These are phyloP conservation scores for Penaeus vannamei DNA, from an alignment of 1,140 invertebrate species.

Conservation along the genomic window DNA sequence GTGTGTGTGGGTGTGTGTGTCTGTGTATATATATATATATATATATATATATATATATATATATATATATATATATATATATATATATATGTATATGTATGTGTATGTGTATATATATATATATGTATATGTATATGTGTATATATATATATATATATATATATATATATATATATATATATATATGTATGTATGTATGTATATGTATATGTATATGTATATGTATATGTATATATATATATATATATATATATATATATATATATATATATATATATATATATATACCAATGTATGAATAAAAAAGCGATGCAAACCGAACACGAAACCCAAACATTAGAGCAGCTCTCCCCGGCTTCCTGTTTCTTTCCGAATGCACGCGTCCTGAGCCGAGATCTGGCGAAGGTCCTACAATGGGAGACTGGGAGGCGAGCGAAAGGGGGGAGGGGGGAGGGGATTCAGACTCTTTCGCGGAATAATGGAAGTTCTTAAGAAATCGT, in stretches of 20 bases:
- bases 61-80: constrained; percentile 7
- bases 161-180: neutral
- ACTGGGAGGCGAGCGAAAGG: too few species aligned
- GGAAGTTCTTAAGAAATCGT: too few species aligned
- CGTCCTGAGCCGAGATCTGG: too few species aligned
- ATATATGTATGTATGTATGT: neutral
- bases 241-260: neutral
- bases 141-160: constrained; percentile 10
- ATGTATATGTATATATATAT: neutral
- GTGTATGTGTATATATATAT: constrained; percentile 2
- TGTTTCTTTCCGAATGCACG: too few species aligned
- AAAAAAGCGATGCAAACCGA: neutral
- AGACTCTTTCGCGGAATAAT: too few species aligned
- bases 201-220: neutral
- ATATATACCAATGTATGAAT: neutral
- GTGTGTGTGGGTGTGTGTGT: too few species aligned
- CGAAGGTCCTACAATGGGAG: too few species aligned
- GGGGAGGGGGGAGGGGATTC: too few species aligned
- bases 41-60: too few species aligned
- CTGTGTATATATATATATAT: too few species aligned
- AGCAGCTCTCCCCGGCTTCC: too few species aligned
- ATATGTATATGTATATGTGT: neutral
- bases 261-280: neutral
- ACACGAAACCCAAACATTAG: neutral
- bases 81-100: constrained; percentile 23